phyloP scores from a whole-genome alignment of 2,113 vertebrate species.

The Abramis brama region DNA sequence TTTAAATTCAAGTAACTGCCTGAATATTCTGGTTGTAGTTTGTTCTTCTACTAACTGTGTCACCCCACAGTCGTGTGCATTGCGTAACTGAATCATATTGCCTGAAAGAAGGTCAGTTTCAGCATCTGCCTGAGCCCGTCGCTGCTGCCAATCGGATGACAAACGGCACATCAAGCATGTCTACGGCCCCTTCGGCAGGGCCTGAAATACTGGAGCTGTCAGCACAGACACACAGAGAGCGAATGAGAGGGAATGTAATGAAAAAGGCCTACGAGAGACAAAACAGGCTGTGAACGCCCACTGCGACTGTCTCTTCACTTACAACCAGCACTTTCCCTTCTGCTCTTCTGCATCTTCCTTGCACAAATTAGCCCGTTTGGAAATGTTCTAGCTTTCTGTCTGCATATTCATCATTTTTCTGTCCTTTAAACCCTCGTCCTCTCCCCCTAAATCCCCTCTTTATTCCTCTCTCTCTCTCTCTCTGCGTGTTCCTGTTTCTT shows the following conservation, averaged over 20 bases:
- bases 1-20: background rate
- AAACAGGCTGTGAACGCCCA: conserved; percentile 19
- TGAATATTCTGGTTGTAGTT: background rate
- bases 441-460: conserved; percentile 5
- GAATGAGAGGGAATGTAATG: conserved; percentile 26
- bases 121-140: conserved; percentile 9
- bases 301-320: conserved; percentile 19
- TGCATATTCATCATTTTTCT: background rate
- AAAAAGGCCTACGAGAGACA: conserved; percentile 17
- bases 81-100: conserved; percentile 11
- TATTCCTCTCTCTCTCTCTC: background rate
- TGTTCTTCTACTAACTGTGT: background rate
- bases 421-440: conserved; percentile 1
- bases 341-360: conserved; percentile 8
- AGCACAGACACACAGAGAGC: background rate
- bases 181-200: conserved; percentile 26
- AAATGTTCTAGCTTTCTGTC: conserved; percentile 24
- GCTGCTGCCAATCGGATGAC: conserved; percentile 33
- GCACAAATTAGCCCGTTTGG: background rate
- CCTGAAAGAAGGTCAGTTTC: conserved; percentile 42
- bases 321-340: background rate
- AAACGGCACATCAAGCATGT: conserved; percentile 23
- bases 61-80: background rate
- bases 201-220: conserved; percentile 48
- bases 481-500: conserved; percentile 9